These are phyloP conservation scores for Aptenodytes patagonicus DNA, from an alignment of 2,113 vertebrate genomes.

Conservation along the genomic window DNA sequence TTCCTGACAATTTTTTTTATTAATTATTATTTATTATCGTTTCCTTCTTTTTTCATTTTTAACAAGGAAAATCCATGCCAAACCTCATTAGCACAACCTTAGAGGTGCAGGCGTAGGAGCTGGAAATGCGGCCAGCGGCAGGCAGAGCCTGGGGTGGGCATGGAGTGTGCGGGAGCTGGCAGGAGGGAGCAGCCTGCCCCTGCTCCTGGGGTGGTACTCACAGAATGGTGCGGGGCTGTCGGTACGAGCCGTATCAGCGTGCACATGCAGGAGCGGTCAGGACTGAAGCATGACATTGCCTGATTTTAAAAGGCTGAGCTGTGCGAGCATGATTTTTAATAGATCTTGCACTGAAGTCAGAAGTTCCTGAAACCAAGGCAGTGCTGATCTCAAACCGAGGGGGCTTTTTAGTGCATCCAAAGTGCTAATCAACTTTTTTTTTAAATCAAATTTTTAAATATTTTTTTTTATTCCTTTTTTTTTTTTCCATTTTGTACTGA, in stretches of 20 bases:
- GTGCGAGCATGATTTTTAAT: neutral
- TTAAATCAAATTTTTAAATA: neutral
- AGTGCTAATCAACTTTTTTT: conserved; percentile 17
- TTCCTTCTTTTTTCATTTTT: neutral
- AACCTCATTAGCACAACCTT: neutral
- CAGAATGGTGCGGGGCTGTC: neutral
- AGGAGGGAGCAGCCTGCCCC: neutral
- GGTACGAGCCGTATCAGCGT: rapidly evolving
- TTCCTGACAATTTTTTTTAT: neutral
- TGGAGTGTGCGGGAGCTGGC: neutral
- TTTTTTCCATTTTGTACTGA: conserved; percentile 12
- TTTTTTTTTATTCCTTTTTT: neutral
- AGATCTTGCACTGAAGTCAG: neutral
- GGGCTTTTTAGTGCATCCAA: conserved; percentile 47
- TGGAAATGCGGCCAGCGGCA: neutral
- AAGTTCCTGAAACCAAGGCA: conserved; percentile 38
- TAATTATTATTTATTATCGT: neutral
- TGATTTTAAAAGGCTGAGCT: neutral
- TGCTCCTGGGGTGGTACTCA: neutral
- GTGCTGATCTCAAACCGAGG: conserved; percentile 28
- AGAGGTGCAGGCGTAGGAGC: neutral
- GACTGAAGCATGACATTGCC: neutral
- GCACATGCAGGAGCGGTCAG: neutral
- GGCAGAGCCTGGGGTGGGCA: neutral
- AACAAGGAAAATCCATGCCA: conserved; percentile 41